Evolutionary conservation across 2,797 vertebrate genomes (phyloP), one percentile per base, ranked within the genome.

Genomic region (Parauchenoglanis ngamensis): DNA sequence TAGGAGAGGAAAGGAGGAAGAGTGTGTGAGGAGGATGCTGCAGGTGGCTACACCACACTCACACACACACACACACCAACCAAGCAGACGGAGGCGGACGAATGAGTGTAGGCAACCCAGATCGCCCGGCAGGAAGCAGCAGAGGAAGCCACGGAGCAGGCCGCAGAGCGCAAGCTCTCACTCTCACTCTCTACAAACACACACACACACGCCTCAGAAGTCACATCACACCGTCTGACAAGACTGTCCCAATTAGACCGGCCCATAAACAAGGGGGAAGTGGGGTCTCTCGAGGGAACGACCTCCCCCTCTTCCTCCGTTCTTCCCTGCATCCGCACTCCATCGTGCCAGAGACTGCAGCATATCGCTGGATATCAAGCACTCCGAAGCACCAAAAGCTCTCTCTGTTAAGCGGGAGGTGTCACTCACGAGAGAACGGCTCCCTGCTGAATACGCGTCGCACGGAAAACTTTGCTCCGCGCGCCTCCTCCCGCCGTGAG

Each of bases 351-450:
- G 84, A 89, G 89, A 87, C 76, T 86, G 81, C 80, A 57, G 77
- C 80, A 89, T 90, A 90, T 91, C 88, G 87, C 91, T 93, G 93
- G 90, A 94, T 94, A 92, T 92, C 91, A 94, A 89, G 90, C 79
- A 78, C 91, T 93, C 91, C 13, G 91, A 93, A 65, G 87, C 77
- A 52, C 61, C 89, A 77, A 31, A 92, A 93, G 91, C 92, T 93
- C 88, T 89, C 89, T 92, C 80, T 89, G 91, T 92, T 90, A 93
- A 67, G 92, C 89, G 67, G 91, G 89, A 94, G 93, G 93, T 94
- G 93, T 95, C 93, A 94, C 91, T 92, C 91, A 87, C 93, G 91
- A 95, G 94, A 93, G 92, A 88, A 89, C n/a, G 92, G 91, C 92
- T 94, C 81, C 85, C 85, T 77, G 67, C 92, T 92, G 94, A 94